A percentile compares a stretch with the other conserved stretches of the same genome.
phyloP scores from a whole-genome alignment of 2,888 invertebrate species.

The Molanna angustata region DNA sequence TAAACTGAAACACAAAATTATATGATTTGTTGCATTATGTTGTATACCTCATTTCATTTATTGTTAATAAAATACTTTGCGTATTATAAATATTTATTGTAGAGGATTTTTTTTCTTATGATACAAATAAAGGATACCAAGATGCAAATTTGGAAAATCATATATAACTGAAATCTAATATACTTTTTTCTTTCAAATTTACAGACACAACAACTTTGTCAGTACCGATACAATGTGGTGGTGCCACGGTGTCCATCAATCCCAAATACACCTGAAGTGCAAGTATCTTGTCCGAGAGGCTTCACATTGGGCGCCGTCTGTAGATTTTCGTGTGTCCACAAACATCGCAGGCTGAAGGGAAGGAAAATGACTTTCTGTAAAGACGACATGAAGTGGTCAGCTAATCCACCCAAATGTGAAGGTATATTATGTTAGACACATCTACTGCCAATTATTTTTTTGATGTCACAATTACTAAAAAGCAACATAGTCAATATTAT shows the following conservation, averaged over 20 bases:
- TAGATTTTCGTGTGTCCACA: conserved; percentile 41
- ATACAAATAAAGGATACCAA: too few relatives aligned
- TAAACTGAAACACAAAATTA: too few relatives aligned
- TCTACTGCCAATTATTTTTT: not conserved
- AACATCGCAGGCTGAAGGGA: conserved; percentile 2
- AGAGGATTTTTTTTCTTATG: too few relatives aligned
- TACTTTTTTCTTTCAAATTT: conserved; percentile 36
- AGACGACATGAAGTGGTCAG: conserved; percentile 18
- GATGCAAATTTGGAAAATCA: too few relatives aligned
- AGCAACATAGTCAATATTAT: not conserved
- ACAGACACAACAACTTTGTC: conserved; percentile 47
- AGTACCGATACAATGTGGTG: conserved; percentile 48
- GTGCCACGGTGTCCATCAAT: conserved; percentile 46
- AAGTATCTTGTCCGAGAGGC: conserved; percentile 27
- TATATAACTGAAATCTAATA: too few relatives aligned
- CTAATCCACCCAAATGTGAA: conserved; percentile 17
- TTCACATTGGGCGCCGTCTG: conserved; percentile 42
- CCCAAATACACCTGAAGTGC: conserved; percentile 40
- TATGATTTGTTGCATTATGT: too few relatives aligned
- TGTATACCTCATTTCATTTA: too few relatives aligned
- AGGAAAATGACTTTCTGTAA: conserved; percentile 13
- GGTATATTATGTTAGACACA: conserved; percentile 4
- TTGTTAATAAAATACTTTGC: too few relatives aligned
- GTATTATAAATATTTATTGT: too few relatives aligned
- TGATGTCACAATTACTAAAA: not conserved